phyloP scores from a whole-genome alignment of 2,888 invertebrate genomes.

The Tinea trinotella region DNA sequence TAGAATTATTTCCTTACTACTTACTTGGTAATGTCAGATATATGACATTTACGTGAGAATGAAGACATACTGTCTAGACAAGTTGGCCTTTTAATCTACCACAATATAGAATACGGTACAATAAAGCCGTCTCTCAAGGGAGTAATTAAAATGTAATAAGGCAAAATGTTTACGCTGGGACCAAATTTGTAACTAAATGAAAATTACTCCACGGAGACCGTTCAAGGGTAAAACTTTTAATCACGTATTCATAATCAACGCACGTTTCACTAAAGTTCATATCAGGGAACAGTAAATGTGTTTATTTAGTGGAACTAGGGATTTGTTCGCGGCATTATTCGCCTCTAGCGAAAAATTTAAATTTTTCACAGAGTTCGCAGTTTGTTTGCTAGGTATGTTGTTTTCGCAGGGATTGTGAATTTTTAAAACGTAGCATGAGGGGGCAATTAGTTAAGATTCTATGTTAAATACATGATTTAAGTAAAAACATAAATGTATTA shows the following conservation, averaged over 20 bases:
- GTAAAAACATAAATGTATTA: too few species aligned
- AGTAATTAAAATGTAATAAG: slow-evolving; percentile 11
- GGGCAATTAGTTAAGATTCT: too few species aligned
- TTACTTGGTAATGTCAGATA: neutral
- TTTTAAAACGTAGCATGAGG: too few species aligned
- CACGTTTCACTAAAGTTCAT: slow-evolving; percentile 7
- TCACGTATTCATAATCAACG: slow-evolving; percentile 12
- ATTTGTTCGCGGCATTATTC: neutral
- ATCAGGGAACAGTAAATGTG: slow-evolving; percentile 10
- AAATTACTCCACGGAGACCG: slow-evolving; percentile 9
- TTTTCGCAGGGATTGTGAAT: too few species aligned
- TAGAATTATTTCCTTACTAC: too few species aligned
- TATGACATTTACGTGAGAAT: neutral
- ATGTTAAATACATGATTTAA: too few species aligned
- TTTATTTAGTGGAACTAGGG: slow-evolving; percentile 9
- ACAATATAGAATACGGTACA: neutral
- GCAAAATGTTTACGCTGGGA: slow-evolving; percentile 7
- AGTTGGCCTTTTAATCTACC: neutral
- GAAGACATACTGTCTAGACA: neutral
- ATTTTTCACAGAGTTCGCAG: too few species aligned
- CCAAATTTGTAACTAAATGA: neutral
- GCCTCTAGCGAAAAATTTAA: too few species aligned
- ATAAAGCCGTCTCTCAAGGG: neutral
- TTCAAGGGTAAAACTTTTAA: slow-evolving; percentile 14
- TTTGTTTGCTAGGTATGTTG: too few species aligned